phyloP scores from a whole-genome alignment of 2,888 invertebrate genomes.

The Agrochola circellaris region DNA sequence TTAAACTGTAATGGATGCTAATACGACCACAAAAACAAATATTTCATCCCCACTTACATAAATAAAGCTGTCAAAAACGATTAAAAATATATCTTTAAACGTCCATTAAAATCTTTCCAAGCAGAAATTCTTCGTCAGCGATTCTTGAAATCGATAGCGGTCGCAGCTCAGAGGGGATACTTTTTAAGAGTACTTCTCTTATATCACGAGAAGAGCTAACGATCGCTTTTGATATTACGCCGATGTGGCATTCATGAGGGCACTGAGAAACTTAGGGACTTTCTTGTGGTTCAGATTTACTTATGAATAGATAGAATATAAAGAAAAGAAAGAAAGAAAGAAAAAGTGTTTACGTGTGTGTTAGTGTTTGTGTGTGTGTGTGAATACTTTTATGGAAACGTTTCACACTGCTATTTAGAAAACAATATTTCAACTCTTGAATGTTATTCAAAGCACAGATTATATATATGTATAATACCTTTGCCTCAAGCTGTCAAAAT shows the following conservation, averaged over 20 bases:
- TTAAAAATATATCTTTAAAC: conserved; percentile 11
- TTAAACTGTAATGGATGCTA: background rate
- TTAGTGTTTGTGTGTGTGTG: too few relatives aligned
- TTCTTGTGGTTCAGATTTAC: background rate
- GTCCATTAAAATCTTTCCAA: conserved; percentile 7
- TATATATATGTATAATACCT: background rate
- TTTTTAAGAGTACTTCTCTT: conserved; percentile 30
- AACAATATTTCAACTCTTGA: background rate
- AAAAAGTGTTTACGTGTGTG: too few relatives aligned
- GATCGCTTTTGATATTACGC: conserved; percentile 42
- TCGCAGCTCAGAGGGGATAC: conserved; percentile 20
- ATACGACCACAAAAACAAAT: background rate
- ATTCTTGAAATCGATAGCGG: conserved; percentile 36
- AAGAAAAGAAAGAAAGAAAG: too few relatives aligned
- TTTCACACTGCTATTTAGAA: background rate
- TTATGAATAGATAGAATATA: background rate
- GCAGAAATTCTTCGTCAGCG: conserved; percentile 39
- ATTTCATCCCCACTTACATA: background rate
- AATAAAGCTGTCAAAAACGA: conserved; percentile 11
- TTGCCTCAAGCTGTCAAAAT: background rate
- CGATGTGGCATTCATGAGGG: conserved; percentile 18
- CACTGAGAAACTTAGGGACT: background rate
- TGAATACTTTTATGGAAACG: background rate
- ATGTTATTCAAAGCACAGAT: background rate
- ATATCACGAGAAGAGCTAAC: conserved; percentile 28